These are phyloP conservation scores for Azemiops feae DNA, from an alignment of 2,113 vertebrate genomes.

Conservation along the genomic window DNA sequence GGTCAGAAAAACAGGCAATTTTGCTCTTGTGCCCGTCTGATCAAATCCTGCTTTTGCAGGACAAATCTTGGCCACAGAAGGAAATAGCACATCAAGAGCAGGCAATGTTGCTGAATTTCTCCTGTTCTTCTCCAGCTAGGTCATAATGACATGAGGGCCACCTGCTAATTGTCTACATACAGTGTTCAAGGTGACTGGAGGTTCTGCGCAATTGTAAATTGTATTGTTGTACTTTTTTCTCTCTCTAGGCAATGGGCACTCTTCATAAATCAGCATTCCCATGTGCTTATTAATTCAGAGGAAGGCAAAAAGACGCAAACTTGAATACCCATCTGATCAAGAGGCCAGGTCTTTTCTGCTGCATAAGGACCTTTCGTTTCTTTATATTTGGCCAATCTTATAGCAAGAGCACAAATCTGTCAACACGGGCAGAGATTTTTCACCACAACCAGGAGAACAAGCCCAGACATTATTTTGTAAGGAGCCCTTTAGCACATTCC, in stretches of 20 bases:
- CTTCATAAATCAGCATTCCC: neutral
- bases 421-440: neutral
- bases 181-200: neutral
- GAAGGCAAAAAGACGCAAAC: neutral
- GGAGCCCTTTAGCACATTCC: neutral
- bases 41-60: neutral
- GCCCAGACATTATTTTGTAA: neutral
- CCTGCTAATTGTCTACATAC: neutral
- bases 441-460: neutral
- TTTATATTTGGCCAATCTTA: neutral
- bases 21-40: neutral
- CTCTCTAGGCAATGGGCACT: too few relatives aligned
- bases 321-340: neutral
- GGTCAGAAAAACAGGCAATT: neutral
- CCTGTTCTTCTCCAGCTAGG: neutral
- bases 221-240: neutral
- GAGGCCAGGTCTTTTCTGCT: neutral
- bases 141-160: neutral
- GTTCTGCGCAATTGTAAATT: neutral
- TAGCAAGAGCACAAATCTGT: neutral
- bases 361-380: neutral
- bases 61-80: neutral
- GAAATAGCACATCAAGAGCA: neutral
- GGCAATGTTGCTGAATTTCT: too few relatives aligned
- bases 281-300: neutral